These are phyloP conservation scores for Pantherophis vulpinus DNA, from an alignment of 2,797 vertebrate genomes.

Conservation along the genomic window DNA sequence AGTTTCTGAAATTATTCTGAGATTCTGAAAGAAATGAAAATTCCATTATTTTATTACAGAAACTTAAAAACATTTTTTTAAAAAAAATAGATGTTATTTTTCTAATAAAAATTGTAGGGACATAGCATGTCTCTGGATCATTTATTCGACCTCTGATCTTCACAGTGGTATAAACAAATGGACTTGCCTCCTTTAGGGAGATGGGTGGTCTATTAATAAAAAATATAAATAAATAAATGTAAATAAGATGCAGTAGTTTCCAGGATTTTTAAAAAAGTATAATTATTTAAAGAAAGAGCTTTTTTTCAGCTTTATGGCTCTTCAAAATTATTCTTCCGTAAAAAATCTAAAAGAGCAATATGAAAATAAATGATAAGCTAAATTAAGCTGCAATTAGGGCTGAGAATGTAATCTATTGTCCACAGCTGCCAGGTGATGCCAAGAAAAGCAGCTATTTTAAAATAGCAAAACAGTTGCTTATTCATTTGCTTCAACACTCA, in stretches of 20 bases:
- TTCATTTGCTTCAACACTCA: neutral
- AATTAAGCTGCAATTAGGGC: neutral
- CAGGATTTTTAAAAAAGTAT: neutral
- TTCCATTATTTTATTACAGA: neutral
- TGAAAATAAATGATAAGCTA: neutral
- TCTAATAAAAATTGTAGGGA: neutral
- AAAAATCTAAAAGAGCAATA: neutral
- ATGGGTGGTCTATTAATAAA: neutral
- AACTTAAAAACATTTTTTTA: neutral
- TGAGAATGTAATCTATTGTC: neutral
- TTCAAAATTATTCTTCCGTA: neutral
- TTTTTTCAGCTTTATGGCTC: neutral
- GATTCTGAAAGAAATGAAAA: neutral
- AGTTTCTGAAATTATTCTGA: neutral
- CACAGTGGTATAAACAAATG: neutral
- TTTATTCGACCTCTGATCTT: neutral
- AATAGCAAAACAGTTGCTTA: neutral
- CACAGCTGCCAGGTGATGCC: neutral
- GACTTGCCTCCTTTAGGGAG: neutral
- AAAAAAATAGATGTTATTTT: neutral
- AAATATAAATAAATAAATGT: neutral
- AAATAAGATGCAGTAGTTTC: neutral
- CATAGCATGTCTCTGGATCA: neutral
- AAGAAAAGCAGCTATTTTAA: neutral
- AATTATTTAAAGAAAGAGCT: neutral